A percentile compares a stretch with the other conserved stretches of the same genome.
Conservation (phyloP, 1,140 invertebrate genomes). For the Drosophila sp. region DNA sequence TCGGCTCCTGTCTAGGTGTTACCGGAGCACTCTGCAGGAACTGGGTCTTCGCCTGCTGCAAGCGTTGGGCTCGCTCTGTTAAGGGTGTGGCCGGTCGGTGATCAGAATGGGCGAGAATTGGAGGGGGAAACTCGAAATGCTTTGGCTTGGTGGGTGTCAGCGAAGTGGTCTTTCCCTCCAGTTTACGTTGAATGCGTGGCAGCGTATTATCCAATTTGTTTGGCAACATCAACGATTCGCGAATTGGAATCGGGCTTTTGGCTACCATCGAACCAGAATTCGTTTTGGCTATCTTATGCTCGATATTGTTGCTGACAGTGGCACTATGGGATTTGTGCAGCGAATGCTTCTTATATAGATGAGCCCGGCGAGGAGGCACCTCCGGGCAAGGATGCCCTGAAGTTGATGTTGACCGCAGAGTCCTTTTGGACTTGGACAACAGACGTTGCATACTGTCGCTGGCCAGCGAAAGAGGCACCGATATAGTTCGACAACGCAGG, state of each 20-base stretch:
- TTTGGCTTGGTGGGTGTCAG: conserved; percentile 69
- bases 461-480: conserved; percentile 62
- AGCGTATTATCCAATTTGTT: conserved; percentile 68
- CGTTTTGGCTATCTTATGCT: conserved; percentile 78
- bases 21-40: conserved; percentile 84
- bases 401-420: conserved; percentile 1
- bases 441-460: conserved; percentile 68
- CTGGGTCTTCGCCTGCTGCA: conserved; percentile 87
- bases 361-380: conserved; percentile 50
- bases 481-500: conserved; percentile 13
- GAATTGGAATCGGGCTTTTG: conserved; percentile 10
- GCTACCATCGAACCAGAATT: conserved; percentile 64
- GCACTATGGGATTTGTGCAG: conserved; percentile 68
- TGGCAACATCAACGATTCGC: conserved; percentile 38
- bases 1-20: conserved; percentile 51
- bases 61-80: conserved; percentile 84
- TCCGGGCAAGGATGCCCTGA: conserved; percentile 36
- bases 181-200: conserved; percentile 68
- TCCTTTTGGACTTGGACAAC: conserved; percentile 31
- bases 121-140: conserved; percentile 72
- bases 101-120: conserved; percentile 11
- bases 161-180: conserved; percentile 51
- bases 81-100: conserved; percentile 70
- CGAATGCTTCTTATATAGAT: conserved; percentile 72
- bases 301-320: conserved; percentile 64